Percentiles rank a stretch among this genome's conserved stretches.
phyloP scores from a whole-genome alignment of 2,113 vertebrate species.

The Brienomyrus longianalis region DNA sequence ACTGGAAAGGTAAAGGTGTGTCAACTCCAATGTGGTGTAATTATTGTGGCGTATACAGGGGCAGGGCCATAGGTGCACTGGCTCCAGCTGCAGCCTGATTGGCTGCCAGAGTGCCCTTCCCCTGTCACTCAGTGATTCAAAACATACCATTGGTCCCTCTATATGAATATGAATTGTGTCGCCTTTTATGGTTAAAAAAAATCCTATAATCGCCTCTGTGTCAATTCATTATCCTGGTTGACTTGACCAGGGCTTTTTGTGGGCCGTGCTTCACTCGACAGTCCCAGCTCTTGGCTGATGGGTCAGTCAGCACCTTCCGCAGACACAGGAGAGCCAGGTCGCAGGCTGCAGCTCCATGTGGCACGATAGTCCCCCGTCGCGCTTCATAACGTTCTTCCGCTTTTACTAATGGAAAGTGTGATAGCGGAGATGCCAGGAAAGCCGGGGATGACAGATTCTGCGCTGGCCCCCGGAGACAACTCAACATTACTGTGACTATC shows the following conservation, averaged over 20 bases:
- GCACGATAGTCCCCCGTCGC: background rate
- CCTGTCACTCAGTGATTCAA: background rate
- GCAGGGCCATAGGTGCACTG: background rate
- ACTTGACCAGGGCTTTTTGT: background rate
- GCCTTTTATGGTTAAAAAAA: background rate
- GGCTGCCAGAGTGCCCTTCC: background rate
- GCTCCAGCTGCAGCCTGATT: background rate
- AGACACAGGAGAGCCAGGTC: background rate
- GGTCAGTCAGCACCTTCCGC: background rate
- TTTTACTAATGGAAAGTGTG: background rate
- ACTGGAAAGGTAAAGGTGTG: background rate
- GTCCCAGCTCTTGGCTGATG: background rate
- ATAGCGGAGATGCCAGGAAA: background rate
- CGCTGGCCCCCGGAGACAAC: background rate
- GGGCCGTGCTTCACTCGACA: background rate
- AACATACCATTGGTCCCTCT: background rate
- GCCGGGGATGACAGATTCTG: background rate
- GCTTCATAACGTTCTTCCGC: background rate
- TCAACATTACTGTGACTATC: constrained; percentile 2
- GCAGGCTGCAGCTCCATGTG: background rate
- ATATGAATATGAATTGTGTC: background rate
- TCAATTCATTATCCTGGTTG: background rate
- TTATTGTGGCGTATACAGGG: background rate
- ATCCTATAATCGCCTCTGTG: background rate
- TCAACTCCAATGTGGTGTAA: background rate